Percentiles rank a stretch among this genome's conserved stretches.
phyloP scores from a whole-genome alignment of 2,797 vertebrate species.

The Leptodactylus fallax region DNA sequence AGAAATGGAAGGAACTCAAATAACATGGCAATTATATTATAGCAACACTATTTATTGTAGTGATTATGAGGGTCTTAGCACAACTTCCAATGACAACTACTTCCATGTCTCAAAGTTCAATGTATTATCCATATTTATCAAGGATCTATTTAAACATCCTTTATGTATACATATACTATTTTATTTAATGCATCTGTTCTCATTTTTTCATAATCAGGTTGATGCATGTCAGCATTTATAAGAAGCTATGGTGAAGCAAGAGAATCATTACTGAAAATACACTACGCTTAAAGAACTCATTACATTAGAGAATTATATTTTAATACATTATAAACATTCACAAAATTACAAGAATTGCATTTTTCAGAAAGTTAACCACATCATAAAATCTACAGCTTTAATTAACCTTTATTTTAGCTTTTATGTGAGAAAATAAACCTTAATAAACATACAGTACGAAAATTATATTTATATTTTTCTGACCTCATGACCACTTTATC shows the following conservation, averaged over 20 bases:
- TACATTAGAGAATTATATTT: background rate
- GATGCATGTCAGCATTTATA: slow-evolving; percentile 5
- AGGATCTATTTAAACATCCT: background rate
- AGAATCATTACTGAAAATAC: background rate
- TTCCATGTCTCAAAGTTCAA: background rate
- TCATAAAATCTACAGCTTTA: background rate
- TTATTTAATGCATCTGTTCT: background rate
- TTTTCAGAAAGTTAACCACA: background rate
- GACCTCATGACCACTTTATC: slow-evolving; percentile 4
- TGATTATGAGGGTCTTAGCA: background rate
- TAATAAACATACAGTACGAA: background rate
- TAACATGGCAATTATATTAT: background rate
- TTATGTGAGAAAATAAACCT: background rate
- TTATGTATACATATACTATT: background rate
- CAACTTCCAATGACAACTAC: too few relatives aligned
- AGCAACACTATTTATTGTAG: background rate
- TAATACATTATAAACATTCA: slow-evolving; percentile 7
- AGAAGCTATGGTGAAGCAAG: background rate
- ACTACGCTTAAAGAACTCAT: background rate
- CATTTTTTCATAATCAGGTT: background rate
- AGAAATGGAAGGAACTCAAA: too few relatives aligned
- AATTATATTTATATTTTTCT: background rate
- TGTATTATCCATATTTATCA: background rate
- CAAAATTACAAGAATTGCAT: background rate
- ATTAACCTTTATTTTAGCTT: slow-evolving; percentile 10